Evolutionary conservation across 2,888 invertebrate species (phyloP).

Genomic region (Troglohyphantes excavatus): DNA sequence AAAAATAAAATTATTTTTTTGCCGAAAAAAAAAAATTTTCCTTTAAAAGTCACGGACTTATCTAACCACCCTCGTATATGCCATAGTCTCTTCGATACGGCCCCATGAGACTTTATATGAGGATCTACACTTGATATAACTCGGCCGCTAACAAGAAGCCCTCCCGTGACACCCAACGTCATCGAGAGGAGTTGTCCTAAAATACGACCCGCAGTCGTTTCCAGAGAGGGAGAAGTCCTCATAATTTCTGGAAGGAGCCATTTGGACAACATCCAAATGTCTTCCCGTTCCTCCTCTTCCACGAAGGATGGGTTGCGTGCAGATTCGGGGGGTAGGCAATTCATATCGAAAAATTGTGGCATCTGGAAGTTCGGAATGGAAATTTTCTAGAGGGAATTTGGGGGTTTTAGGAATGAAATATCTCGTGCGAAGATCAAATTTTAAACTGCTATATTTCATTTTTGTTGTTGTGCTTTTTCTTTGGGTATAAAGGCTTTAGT

Average conservation of each 20-base stretch:
- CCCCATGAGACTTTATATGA: too few relatives aligned
- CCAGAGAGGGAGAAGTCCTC: slow-evolving; percentile 4
- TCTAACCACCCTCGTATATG: too few relatives aligned
- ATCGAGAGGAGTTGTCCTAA: slow-evolving; percentile 17
- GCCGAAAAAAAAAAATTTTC: too few relatives aligned
- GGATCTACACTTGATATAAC: neutral
- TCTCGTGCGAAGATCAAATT: neutral
- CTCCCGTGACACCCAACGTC: slow-evolving; percentile 7
- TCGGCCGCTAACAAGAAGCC: slow-evolving; percentile 19
- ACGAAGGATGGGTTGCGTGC: neutral
- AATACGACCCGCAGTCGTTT: slow-evolving; percentile 4
- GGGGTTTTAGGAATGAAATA: neutral
- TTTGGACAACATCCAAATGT: slow-evolving; percentile 32
- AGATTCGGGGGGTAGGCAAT: neutral
- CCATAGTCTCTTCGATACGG: too few relatives aligned
- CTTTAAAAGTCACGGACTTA: too few relatives aligned
- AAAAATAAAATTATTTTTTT: too few relatives aligned
- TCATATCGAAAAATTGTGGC: neutral
- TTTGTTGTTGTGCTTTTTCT: too few relatives aligned
- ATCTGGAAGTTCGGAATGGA: neutral
- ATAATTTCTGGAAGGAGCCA: neutral
- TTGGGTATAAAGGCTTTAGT: too few relatives aligned
- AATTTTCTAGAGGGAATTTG: neutral
- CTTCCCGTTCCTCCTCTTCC: slow-evolving; percentile 11
- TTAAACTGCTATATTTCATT: too few relatives aligned